Percentiles rank a stretch among this genome's conserved stretches.
Conservation (phyloP, 2,113 vertebrate genomes). For the Atlantisia rogersi region DNA sequence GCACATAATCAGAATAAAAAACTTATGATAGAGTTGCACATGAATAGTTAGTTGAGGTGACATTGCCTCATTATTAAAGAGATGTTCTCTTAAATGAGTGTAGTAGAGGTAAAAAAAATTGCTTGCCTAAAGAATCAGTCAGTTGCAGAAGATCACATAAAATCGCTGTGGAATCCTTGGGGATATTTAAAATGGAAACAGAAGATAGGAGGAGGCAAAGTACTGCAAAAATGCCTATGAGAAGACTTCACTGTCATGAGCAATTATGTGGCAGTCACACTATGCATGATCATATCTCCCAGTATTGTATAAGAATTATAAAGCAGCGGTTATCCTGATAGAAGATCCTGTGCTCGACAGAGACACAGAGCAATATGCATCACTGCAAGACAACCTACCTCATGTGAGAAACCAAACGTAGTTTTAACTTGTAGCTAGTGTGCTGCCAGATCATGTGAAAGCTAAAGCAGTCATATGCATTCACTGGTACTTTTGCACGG, state of each 20-base stretch:
- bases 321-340: not conserved
- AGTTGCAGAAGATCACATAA: not conserved
- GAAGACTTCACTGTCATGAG: not conserved
- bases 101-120: not conserved
- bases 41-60: not conserved
- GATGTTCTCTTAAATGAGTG: not conserved
- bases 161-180: not conserved
- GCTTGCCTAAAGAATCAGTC: not conserved
- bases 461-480: not conserved
- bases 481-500: not conserved
- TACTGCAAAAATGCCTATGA: not conserved
- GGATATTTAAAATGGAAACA: not conserved
- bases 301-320: not conserved
- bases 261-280: not conserved
- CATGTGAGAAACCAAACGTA: not conserved
- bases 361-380: not conserved
- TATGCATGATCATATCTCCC: not conserved
- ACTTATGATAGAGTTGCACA: not conserved
- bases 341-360: not conserved
- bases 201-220: not conserved
- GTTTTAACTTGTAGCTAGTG: not conserved
- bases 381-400: not conserved
- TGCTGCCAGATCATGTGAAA: not conserved
- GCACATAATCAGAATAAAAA: not conserved
- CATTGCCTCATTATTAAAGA: not conserved